Percentiles rank a stretch among this genome's conserved stretches.
Evolutionary conservation across 2,888 invertebrate species (phyloP).

Genomic region (Xanthostigma xanthostigma): DNA sequence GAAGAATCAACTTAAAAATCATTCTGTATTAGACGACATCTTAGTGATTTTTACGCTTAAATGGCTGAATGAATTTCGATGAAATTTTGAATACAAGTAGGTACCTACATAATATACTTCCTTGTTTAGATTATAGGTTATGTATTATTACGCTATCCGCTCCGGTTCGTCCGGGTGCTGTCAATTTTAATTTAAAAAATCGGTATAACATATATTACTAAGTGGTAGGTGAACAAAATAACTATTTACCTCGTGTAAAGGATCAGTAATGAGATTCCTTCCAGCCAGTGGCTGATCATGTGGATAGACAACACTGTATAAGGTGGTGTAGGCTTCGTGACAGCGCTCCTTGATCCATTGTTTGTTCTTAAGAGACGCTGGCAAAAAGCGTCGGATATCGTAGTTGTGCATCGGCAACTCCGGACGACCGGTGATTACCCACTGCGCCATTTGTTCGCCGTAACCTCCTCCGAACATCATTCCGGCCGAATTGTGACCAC

Average conservation of each 20-base stretch:
- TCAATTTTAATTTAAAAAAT: no score
- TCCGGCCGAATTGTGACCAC: slow-evolving; percentile 82
- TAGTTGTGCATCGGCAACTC: slow-evolving; percentile 73
- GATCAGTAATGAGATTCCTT: slow-evolving; percentile 50
- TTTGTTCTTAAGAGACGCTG: slow-evolving; percentile 49
- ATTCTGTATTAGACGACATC: no score
- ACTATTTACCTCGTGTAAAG: slow-evolving; percentile 43
- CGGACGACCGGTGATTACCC: slow-evolving; percentile 73
- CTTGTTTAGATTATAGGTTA: no score
- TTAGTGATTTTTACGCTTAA: no score
- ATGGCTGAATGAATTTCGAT: no score
- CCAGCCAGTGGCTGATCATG: slow-evolving; percentile 73
- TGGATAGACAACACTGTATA: slow-evolving; percentile 70
- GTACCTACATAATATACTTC: no score
- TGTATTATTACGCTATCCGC: no score
- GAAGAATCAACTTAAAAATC: no score
- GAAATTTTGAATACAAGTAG: no score
- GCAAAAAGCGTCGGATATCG: slow-evolving; percentile 72
- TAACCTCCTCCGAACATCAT: slow-evolving; percentile 87
- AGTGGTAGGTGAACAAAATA: background rate
- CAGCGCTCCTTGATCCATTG: slow-evolving; percentile 70
- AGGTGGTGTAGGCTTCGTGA: slow-evolving; percentile 80
- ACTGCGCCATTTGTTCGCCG: slow-evolving; percentile 69
- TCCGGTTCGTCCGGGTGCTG: no score
- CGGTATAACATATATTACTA: no score